These are phyloP conservation scores for Phalacrocorax aristotelis DNA, from an alignment of 2,113 vertebrate species.

Conservation along the genomic window DNA sequence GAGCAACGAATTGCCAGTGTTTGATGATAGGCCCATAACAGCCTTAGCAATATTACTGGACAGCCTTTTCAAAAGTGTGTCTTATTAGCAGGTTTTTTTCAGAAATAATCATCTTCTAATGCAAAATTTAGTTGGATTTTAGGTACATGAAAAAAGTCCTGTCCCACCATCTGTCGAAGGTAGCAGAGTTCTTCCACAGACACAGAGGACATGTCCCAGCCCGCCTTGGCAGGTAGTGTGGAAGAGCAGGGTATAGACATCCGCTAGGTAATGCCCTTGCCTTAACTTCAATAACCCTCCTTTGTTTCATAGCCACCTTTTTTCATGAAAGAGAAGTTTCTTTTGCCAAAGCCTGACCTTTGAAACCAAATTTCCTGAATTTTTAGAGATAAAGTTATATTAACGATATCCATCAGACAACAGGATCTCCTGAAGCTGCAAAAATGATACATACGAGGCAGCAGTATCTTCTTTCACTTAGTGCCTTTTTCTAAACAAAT, in stretches of 20 bases:
- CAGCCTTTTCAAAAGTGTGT: background rate
- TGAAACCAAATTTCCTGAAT: background rate
- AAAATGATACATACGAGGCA: background rate
- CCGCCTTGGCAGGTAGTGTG: fast-evolving
- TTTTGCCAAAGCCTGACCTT: background rate
- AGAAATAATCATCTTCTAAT: background rate
- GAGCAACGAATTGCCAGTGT: background rate
- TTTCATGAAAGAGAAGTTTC: background rate
- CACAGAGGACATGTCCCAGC: background rate
- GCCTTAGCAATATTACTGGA: background rate
- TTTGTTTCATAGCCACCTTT: background rate
- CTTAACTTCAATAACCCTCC: background rate
- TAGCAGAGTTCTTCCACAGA: background rate
- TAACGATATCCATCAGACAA: background rate
- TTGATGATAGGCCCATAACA: background rate
- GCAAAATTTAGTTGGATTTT: background rate
- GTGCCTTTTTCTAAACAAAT: background rate
- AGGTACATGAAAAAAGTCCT: background rate
- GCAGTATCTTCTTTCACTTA: background rate
- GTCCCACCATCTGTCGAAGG: background rate
- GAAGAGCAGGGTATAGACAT: background rate
- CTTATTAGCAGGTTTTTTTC: background rate
- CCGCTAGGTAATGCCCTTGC: background rate
- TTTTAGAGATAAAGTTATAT: background rate
- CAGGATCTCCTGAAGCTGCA: background rate